Evolutionary conservation across 2,797 vertebrate genomes (phyloP).

Genomic region (Arnoldichthys spilopterus): DNA sequence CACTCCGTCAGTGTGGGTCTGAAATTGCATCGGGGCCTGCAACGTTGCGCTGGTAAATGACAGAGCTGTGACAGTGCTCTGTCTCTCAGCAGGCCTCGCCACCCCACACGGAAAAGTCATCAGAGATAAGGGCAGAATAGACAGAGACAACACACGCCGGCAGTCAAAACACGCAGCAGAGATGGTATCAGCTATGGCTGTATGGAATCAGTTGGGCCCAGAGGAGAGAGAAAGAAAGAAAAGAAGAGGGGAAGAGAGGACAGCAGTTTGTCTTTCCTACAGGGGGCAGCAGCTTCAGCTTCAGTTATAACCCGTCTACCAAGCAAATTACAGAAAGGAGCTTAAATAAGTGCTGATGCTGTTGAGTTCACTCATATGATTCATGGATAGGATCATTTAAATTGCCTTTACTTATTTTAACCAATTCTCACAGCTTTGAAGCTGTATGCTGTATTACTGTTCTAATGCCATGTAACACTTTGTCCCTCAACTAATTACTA

Average conservation of each 20-base stretch:
- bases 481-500: too few species aligned
- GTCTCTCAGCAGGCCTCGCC: constrained; percentile 41
- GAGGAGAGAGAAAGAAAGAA: constrained; percentile 18
- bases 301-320: neutral
- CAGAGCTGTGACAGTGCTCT: constrained; percentile 37
- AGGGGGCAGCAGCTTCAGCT: neutral
- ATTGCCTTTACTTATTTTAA: too few species aligned
- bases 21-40: constrained; percentile 25
- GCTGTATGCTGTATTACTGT: too few species aligned
- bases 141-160: constrained; percentile 56
- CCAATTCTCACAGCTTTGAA: too few species aligned
- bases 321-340: too few species aligned
- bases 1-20: constrained; percentile 26
- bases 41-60: constrained; percentile 32
- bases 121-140: constrained; percentile 58
- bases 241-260: constrained; percentile 8
- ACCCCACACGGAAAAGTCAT: constrained; percentile 49
- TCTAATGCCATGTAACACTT: too few species aligned
- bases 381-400: too few species aligned
- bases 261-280: constrained; percentile 4
- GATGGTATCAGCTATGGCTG: constrained; percentile 59
- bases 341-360: too few species aligned
- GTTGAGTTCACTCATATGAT: too few species aligned
- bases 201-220: constrained; percentile 37
- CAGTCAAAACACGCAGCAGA: constrained; percentile 62